Evolutionary conservation across 2,888 invertebrate species (phyloP).

Genomic region (Salpingus planirostris): DNA sequence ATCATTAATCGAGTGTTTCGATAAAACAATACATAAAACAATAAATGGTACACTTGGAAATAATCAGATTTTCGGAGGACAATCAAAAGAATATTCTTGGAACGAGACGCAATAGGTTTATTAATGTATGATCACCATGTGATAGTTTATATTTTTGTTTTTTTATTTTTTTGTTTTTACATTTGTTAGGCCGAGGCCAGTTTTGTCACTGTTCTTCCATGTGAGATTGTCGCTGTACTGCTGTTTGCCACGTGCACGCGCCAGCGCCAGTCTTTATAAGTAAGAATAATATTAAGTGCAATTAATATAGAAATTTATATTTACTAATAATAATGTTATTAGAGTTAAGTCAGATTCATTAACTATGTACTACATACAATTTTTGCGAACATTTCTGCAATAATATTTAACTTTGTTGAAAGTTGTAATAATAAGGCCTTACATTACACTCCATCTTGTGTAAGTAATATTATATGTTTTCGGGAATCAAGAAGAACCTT

Average conservation of each 20-base stretch:
- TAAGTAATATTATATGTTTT: background rate
- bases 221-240: conserved; percentile 25
- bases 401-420: too few relatives aligned
- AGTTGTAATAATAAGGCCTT: background rate
- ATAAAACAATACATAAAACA: too few relatives aligned
- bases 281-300: conserved; percentile 37
- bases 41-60: too few relatives aligned
- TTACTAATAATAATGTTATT: conserved; percentile 36
- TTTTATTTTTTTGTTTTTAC: conserved; percentile 33
- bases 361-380: conserved; percentile 10
- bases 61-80: too few relatives aligned
- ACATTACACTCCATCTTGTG: background rate
- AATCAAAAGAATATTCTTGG: too few relatives aligned
- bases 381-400: conserved; percentile 22
- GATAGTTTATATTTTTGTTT: conserved; percentile 30
- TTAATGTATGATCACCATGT: conserved; percentile 32
- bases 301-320: conserved; percentile 40
- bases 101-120: too few relatives aligned
- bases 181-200: conserved; percentile 41
- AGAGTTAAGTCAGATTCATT: conserved; percentile 24
- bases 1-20: too few relatives aligned
- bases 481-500: too few relatives aligned
- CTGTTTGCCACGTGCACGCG: too few relatives aligned
- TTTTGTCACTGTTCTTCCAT: conserved; percentile 42
- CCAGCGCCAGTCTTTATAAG: conserved; percentile 24